Base-by-base conservation (phyloP, 1,140 invertebrate genomes). In the Leptoteleia sp. region DNA sequence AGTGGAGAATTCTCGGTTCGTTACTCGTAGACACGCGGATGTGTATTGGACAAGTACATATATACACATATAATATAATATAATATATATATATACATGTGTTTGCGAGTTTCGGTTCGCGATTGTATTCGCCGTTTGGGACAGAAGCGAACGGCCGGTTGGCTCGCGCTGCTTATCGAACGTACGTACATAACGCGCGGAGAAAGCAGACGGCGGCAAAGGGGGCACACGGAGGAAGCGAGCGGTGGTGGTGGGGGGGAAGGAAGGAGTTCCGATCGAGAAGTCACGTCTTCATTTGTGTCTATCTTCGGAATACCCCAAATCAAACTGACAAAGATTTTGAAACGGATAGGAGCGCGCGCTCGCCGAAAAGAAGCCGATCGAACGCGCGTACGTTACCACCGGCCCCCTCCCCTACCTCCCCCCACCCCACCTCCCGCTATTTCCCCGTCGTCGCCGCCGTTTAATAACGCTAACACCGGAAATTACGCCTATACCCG, bases 301-400 rank as follows among this genome's bases (percentile, higher is more conserved):
- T 62, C 72, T 42, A 76, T 54, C 64, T 62, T 62, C 50, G 38
- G 54, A n/a, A 50, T 67, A 40, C 19, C 55, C 42, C 62, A 61
- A 76, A 67, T 62, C 55, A 59, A 62, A 65, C 62, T 76, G 48
- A 43, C 55, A 68, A 70, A 68, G 62, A 76, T 67, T 68, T 50
- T 43, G 9, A 54, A 38, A 31, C 38, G 16, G 64, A 50, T 59
- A n/a, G n/a, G n/a, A n/a, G n/a, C 65, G 50, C 13, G 50, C 15
- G 17, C 27, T 47, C 45, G 17, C 12, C 54, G 12, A 37, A 57
- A 59, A 50, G 42, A 16, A 22, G 29, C 31, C 42, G 16, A 40
- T 57, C 59, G 13, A 62, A 72, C 16, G 35, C 25, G 13, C 13
- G 8, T 17, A 22, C 16, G 16, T 25, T n/a, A n/a, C n/a, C n/a